Evolutionary conservation across 35 echinoderm and acorn worm species (phyloP).

Genomic region (Holothuria glaberrima): DNA sequence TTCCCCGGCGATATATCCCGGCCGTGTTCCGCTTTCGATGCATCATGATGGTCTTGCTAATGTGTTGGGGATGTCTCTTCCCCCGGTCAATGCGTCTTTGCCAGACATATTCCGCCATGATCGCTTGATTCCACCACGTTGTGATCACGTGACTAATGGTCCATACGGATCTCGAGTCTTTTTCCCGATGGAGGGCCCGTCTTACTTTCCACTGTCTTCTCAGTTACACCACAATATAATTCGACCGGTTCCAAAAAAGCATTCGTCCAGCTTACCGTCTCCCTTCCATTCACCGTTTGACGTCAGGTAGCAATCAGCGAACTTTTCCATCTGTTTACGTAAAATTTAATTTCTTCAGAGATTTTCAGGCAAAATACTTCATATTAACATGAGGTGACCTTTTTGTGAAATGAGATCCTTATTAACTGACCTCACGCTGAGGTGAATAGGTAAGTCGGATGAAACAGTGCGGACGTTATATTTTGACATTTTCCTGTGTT

Average conservation of each 20-base stretch:
- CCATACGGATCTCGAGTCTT: conserved; percentile 9
- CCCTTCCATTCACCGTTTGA: conserved; percentile 13
- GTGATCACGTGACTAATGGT: conserved; percentile 1
- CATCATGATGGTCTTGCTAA: conserved; percentile 22
- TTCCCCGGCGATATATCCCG: background rate
- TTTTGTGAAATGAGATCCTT: too few relatives aligned
- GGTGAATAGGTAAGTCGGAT: too few relatives aligned
- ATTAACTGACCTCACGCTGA: too few relatives aligned
- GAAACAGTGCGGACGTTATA: too few relatives aligned
- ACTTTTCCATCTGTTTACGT: background rate
- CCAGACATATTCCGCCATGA: background rate
- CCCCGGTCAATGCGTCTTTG: too few relatives aligned
- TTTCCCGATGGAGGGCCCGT: conserved; percentile 12
- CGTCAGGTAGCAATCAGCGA: background rate
- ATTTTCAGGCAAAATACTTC: too few relatives aligned
- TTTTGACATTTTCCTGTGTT: too few relatives aligned
- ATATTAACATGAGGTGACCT: too few relatives aligned
- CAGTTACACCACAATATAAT: conserved; percentile 4
- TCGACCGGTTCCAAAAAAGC: conserved; percentile 16
- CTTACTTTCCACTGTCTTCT: background rate
- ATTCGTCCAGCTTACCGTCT: background rate
- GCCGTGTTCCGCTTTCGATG: background rate
- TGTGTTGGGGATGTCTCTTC: conserved; percentile 9
- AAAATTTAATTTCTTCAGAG: background rate
- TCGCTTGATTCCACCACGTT: conserved; percentile 6